Conservation (phyloP, 2,888 invertebrate genomes). For the Caenorhabditis uteleia region DNA sequence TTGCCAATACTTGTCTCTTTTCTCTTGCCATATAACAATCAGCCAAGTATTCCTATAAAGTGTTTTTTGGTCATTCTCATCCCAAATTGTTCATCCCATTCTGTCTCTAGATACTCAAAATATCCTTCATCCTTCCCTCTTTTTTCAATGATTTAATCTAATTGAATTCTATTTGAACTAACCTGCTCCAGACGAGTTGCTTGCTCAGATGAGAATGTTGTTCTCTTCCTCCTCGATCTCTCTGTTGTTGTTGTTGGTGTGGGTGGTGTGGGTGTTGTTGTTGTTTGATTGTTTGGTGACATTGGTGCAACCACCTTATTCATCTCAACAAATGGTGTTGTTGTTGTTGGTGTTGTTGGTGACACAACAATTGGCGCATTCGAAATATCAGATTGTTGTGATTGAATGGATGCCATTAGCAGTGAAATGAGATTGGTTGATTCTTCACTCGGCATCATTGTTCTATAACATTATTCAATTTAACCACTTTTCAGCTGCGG, state of each 20-base stretch:
- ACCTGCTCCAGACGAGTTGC: slow-evolving; percentile 43
- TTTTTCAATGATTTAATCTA: too few relatives aligned
- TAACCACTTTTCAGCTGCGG: too few relatives aligned
- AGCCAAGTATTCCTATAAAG: slow-evolving; percentile 50
- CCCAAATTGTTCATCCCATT: not conserved
- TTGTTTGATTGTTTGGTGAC: not conserved
- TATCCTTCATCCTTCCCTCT: not conserved
- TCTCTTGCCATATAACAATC: slow-evolving; percentile 57
- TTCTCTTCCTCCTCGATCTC: slow-evolving; percentile 42
- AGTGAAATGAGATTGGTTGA: too few relatives aligned
- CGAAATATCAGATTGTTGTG: not conserved
- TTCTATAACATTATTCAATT: too few relatives aligned
- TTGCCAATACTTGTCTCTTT: slow-evolving; percentile 50
- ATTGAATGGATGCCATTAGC: too few relatives aligned
- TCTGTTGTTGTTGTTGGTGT: slow-evolving; percentile 8
- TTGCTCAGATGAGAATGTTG: slow-evolving; percentile 55
- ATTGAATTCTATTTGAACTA: not conserved
- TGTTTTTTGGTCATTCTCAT: not conserved
- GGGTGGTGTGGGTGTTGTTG: slow-evolving; percentile 1
- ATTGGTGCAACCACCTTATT: not conserved
- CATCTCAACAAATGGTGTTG: too few relatives aligned
- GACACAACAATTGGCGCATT: not conserved
- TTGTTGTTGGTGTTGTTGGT: not conserved
- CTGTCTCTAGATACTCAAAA: not conserved
- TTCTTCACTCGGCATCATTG: too few relatives aligned